Base-by-base conservation (phyloP, 1,140 invertebrate genomes). In the Halyomorpha halys region DNA sequence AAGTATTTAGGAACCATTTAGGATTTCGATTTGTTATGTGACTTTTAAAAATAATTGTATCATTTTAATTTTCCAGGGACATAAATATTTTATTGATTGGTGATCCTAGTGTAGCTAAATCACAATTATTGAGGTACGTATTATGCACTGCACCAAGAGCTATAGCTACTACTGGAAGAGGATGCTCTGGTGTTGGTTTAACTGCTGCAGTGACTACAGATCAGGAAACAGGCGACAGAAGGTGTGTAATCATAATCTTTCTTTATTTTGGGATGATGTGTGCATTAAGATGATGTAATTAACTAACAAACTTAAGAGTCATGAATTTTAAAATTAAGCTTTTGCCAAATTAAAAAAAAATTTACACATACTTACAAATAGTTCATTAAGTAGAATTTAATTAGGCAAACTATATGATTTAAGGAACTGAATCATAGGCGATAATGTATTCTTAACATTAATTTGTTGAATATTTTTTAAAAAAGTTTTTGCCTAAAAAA, bases 81-180 rank as follows among this genome's bases (percentile, higher is more conserved):
- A 97, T 99, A 59, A 99, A 99, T 76, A 79, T 99, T 39, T 78
- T 99, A 18, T 78, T 99, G 0, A 98, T 99, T 72, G 97, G 97
- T 53, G 97, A 99, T 82, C 97, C 97, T 0, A 97, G 94, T 60
- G 97, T 99, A 53, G 97, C 97, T 4, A 99, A 99, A 77, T 99
- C 96, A 0, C 97, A 99, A 74, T 77, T 99, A 68, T 75, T 99
- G 4, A 84, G 94, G 6, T 99, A 98, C 73, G 96, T 99, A 3
- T 75, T 98, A 49, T 83, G 86, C 71, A 96, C 93, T 0, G 96
- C 97, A 0, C 95, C 95, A 0, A 77, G 96, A 63, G 97, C 96
- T 25, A 90, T 99, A 71, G 84, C 95, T 11, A 99, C 97, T 1
- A 99, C 97, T 1, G 97, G 97, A 54, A 81, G 97, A 67, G 97